Evolutionary conservation across 2,113 vertebrate species (phyloP), one percentile per base, ranked within the genome.

Genomic region (Oenanthe oenanthe): DNA sequence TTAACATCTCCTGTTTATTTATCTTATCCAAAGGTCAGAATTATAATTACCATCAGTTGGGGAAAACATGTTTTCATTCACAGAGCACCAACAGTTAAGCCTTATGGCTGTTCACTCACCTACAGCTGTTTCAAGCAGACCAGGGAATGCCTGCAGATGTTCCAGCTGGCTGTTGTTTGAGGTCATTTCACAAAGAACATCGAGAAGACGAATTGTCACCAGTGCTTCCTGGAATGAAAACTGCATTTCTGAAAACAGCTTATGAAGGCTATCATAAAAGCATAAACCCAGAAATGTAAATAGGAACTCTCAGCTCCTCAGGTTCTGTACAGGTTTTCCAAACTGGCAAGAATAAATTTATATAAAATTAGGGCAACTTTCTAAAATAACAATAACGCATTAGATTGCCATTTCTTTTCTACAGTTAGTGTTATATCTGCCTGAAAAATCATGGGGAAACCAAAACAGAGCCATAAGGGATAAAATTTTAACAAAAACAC

Each of bases 171-270:
- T 90, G 1, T 81, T 97, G 85, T 97, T 98, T 3, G 99, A 98
- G 10, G 98, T 99, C 98, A 99, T 98, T 95, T 99, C 99, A 95
- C 99, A 99, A 54, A 99, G 98, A 65, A 99, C 97, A 0, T 99
- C 99, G 12, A 99, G 98, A 13, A 99, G 98, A 75, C 98, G 97
- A 51, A 99, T 96, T 16, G 98, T 98, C 36, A 98, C 98, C 92
- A 99, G 94, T 0, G 98, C 98, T 96, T 99, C 99, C 98, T 99
- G 94, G 68, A 76, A 95, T 36, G 79, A 66, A 58, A 95, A 54
- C 16, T 51, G 88, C 70, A 82, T 47, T 89, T 71, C 60, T 92
- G 89, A 84, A 96, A 89, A 94, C 3, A 45, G n/a, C 26, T 58
- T 12, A 38, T 4, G 32, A 83, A 83, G 9, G 7, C 13, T 32